phyloP scores from a whole-genome alignment of 2,113 vertebrate species.

The Protobothrops flavoviridis region DNA sequence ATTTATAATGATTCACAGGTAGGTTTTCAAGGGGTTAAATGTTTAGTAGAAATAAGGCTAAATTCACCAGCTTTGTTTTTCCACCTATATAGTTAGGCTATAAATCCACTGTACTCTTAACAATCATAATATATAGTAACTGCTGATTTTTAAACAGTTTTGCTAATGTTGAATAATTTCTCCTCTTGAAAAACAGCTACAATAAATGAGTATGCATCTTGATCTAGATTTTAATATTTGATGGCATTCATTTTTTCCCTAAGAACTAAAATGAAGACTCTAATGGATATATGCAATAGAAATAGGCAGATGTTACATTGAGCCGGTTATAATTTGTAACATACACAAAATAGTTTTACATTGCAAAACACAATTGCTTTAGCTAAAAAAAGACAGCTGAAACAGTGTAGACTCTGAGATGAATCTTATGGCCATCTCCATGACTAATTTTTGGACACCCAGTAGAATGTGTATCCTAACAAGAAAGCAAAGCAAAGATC shows the following conservation, averaged over 20 bases:
- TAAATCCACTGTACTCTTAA: constrained; percentile 15
- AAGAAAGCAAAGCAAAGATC: neutral
- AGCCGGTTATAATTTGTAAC: neutral
- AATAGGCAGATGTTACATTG: neutral
- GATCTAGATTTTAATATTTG: constrained; percentile 19
- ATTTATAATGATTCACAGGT: constrained; percentile 1
- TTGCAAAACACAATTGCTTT: neutral
- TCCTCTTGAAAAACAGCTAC: neutral
- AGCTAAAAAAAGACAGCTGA: neutral
- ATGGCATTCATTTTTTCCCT: constrained; percentile 12
- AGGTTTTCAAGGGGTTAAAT: neutral
- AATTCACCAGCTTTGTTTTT: constrained; percentile 14
- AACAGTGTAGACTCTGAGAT: neutral
- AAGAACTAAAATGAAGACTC: neutral
- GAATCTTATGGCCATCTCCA: neutral
- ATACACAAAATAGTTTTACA: neutral
- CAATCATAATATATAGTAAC: constrained; percentile 8
- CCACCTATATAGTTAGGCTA: neutral
- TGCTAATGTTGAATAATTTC: constrained; percentile 17
- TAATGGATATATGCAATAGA: neutral
- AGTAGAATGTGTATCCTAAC: neutral
- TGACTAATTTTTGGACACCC: neutral
- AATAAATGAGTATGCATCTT: constrained; percentile 10
- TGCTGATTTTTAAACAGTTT: constrained; percentile 17
- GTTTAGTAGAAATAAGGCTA: constrained; percentile 1